Base-by-base conservation (phyloP, 92 coral and sea anemone species). In the Epizoanthus scotinus region DNA sequence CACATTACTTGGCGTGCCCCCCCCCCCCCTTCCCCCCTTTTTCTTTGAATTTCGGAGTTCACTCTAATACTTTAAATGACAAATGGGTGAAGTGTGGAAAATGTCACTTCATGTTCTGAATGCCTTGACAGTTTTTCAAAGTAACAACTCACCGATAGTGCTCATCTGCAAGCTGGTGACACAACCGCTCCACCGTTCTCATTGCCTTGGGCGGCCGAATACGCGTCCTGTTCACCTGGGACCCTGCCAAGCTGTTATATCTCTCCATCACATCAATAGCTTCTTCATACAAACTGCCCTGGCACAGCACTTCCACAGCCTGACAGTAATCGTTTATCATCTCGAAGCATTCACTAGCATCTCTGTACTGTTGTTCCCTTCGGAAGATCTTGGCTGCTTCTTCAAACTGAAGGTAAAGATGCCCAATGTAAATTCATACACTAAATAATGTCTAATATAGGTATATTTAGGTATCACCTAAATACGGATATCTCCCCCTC, bases 321-420 rank as follows among this genome's bases (percentile, higher is more conserved):
- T 91, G 90, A 67, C 79, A 78, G 88, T 91, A 91, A 70, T 91
- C 89, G 53, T 85, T 91, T 18, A 86, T 69, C 73, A 78, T 89
- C 90, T 94, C 98, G 70, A 86, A 92, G 58, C 93, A 91, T 83
- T 92, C 92, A 56, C 97, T 88, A 67, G 98, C 94, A 60, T 89
- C 94, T 50, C 70, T 66, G 87, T 77, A 87, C 27, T 67, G 69
- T 24, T 82, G 87, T 81, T 91, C 98, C 29, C 86, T 82, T 21
- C 87, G 69, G 60, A 87, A 88, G 73, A 79, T 73, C 88, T 88
- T 94, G 8, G 98, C 90, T 9, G 98, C 98, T 55, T 94, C 93
- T 54, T 59, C 91, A 88, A 88, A 94, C 97, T 91, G 50, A 42
- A 77, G 59, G 34, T 13, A 61, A 44, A 1, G 74, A 69, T 4